Conservation (phyloP, 2,797 vertebrate species). For the Takifugu ocellatus region DNA sequence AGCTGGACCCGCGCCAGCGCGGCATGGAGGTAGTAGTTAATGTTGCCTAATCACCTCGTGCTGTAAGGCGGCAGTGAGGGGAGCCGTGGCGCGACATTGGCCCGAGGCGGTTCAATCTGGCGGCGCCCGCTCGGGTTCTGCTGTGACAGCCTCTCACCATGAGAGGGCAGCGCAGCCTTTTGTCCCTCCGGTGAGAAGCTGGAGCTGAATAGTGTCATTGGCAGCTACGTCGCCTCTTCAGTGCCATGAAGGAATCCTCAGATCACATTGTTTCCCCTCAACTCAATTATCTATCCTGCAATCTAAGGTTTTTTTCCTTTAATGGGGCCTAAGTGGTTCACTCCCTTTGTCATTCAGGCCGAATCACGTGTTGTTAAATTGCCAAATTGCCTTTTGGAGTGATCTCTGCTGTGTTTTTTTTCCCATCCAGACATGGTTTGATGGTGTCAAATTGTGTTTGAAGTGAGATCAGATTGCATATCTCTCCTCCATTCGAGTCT, state of each 20-base stretch:
- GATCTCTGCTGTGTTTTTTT: slow-evolving; percentile 1
- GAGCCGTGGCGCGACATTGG: slow-evolving; percentile 51
- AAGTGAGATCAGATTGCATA: slow-evolving; percentile 6
- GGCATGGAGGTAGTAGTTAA: slow-evolving; percentile 58
- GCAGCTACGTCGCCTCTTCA: slow-evolving; percentile 61
- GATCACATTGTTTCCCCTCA: slow-evolving; percentile 41
- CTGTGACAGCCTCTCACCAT: slow-evolving; percentile 47
- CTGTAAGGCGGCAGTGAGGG: slow-evolving; percentile 47
- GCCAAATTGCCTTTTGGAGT: slow-evolving; percentile 25
- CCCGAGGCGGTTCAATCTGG: slow-evolving; percentile 31
- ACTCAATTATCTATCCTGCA: slow-evolving; percentile 22
- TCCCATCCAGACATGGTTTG: slow-evolving; percentile 4
- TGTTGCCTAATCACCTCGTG: slow-evolving; percentile 45
- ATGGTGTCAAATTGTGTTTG: slow-evolving; percentile 8
- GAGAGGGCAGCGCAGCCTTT: slow-evolving; percentile 61
- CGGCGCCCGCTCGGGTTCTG: slow-evolving; percentile 29
- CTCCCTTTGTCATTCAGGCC: slow-evolving; percentile 1
- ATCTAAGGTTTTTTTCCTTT: slow-evolving; percentile 4
- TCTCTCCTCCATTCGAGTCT: slow-evolving; percentile 17
- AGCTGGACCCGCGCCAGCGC: slow-evolving; percentile 46
- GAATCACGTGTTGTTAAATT: slow-evolving; percentile 21
- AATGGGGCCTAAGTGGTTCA: slow-evolving; percentile 1
- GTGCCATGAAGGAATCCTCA: slow-evolving; percentile 53
- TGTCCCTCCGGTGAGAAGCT: slow-evolving; percentile 39
- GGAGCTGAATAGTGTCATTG: slow-evolving; percentile 54